These are phyloP conservation scores for Tachyglossus aculeatus DNA, from an alignment of 2,797 vertebrate genomes.

Conservation along the genomic window DNA sequence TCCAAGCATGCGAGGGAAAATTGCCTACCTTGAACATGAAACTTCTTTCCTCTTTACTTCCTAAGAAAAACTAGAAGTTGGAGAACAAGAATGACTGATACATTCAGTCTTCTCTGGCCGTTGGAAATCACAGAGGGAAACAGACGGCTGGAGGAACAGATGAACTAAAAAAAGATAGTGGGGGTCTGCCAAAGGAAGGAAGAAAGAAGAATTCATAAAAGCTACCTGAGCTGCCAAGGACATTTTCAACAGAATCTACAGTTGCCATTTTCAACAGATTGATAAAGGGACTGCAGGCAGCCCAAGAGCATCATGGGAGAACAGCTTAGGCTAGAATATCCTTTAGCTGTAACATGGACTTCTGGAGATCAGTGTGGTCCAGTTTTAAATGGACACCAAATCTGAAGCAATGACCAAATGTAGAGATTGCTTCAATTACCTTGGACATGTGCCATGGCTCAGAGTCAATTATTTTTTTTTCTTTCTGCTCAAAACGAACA, in stretches of 20 bases:
- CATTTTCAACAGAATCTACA: slow-evolving; percentile 5
- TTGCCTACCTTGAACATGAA: slow-evolving; percentile 53
- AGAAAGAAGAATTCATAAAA: neutral
- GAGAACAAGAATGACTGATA: slow-evolving; percentile 37
- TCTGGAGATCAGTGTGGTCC: neutral
- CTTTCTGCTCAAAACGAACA: slow-evolving; percentile 23
- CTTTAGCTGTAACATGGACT: neutral
- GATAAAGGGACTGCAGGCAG: neutral
- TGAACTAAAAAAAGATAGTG: neutral
- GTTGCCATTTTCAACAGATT: neutral
- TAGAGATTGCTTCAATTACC: neutral
- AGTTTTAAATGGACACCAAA: no score
- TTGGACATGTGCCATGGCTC: neutral
- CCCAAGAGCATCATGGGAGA: neutral
- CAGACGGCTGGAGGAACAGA: slow-evolving; percentile 19
- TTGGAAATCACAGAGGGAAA: neutral
- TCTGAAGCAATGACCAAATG: no score
- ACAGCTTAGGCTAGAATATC: neutral
- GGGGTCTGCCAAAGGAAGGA: neutral
- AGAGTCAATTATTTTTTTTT: neutral
- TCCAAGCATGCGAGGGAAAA: slow-evolving; percentile 42
- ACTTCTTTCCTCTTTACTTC: slow-evolving; percentile 43
- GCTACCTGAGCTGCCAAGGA: slow-evolving; percentile 12
- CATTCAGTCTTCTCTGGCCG: slow-evolving; percentile 12
- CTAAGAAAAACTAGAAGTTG: slow-evolving; percentile 37